Percentiles rank a stretch among this genome's conserved stretches.
phyloP scores from a whole-genome alignment of 1,140 invertebrate species.

The Scaptomyza pallida region DNA sequence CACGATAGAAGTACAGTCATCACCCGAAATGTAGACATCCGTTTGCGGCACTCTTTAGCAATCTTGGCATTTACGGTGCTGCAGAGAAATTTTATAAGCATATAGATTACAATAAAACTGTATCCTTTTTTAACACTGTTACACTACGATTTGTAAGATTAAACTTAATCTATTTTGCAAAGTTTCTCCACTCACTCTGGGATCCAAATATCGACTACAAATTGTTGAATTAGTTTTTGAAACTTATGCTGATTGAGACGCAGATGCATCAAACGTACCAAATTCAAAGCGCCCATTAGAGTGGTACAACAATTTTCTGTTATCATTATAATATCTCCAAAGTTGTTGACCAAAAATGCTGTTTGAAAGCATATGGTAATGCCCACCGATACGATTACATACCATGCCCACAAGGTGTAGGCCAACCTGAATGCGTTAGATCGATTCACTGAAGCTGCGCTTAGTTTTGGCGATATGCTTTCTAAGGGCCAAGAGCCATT shows the following conservation, averaged over 20 bases:
- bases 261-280: constrained; percentile 72
- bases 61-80: constrained; percentile 41
- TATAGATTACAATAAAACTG: too few relatives aligned
- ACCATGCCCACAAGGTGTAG: constrained; percentile 73
- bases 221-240: constrained; percentile 57
- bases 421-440: constrained; percentile 5
- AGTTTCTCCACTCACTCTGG: constrained; percentile 54
- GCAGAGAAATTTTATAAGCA: background rate
- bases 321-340: constrained; percentile 74
- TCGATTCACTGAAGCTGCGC: background rate
- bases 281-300: constrained; percentile 78
- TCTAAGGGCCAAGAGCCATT: constrained; percentile 79
- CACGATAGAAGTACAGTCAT: constrained; percentile 68
- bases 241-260: constrained; percentile 61
- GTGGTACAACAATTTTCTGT: constrained; percentile 82
- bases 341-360: constrained; percentile 59
- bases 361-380: constrained; percentile 76
- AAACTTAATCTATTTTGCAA: too few relatives aligned
- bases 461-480: background rate
- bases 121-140: too few relatives aligned
- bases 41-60: constrained; percentile 45
- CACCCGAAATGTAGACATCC: constrained; percentile 68
- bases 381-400: constrained; percentile 68
- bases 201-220: constrained; percentile 76
- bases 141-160: too few relatives aligned